A percentile compares a stretch with the other conserved stretches of the same genome.
phyloP scores from a whole-genome alignment of 2,888 invertebrate species.

The Quadriops clusia region DNA sequence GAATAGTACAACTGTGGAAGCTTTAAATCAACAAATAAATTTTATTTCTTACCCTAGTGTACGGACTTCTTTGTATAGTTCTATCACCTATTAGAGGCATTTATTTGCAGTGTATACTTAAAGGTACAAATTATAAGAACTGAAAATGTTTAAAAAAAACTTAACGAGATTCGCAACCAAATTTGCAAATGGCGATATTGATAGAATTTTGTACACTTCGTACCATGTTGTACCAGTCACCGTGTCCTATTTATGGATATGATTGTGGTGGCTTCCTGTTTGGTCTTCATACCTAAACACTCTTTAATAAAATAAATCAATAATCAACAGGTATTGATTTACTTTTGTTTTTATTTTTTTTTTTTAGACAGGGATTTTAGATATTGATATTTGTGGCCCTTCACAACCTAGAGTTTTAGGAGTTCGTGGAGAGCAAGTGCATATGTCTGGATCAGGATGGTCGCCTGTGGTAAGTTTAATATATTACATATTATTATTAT shows the following conservation, averaged over 20 bases:
- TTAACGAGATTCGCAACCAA: too few relatives aligned
- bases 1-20: background rate
- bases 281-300: too few relatives aligned
- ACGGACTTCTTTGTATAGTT: too few relatives aligned
- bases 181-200: too few relatives aligned
- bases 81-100: too few relatives aligned
- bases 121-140: too few relatives aligned
- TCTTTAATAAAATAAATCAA: constrained; percentile 1
- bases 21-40: background rate
- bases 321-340: constrained; percentile 3
- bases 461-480: constrained; percentile 71
- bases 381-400: constrained; percentile 97
- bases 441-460: constrained; percentile 94
- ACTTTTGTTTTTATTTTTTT: constrained; percentile 11
- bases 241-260: too few relatives aligned
- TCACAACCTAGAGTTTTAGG: constrained; percentile 92
- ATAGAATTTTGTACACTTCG: too few relatives aligned
- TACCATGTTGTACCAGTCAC: too few relatives aligned
- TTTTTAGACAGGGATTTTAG: constrained; percentile 77
- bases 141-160: too few relatives aligned
- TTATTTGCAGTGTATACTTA: too few relatives aligned
- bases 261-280: too few relatives aligned
- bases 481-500: background rate
- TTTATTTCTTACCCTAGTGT: constrained; percentile 2
- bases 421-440: constrained; percentile 83